phyloP scores from a whole-genome alignment of 2,888 invertebrate species.

The Pediacus dermestoides region DNA sequence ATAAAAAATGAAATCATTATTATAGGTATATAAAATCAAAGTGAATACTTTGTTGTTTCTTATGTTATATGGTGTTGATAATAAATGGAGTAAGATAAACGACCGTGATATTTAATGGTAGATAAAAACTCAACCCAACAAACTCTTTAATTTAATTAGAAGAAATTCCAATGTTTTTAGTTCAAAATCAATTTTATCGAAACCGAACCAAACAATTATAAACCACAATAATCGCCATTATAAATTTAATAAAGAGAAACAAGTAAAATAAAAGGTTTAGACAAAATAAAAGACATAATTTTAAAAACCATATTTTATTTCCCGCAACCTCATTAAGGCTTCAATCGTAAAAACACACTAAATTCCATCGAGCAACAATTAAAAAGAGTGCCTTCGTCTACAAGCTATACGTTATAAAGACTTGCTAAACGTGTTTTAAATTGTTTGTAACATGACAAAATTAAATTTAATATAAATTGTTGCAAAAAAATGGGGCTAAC shows the following conservation, averaged over 20 bases:
- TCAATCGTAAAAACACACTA: background rate
- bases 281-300: slow-evolving; percentile 1
- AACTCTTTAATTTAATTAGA: slow-evolving; percentile 1
- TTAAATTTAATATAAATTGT: no score
- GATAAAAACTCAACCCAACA: background rate
- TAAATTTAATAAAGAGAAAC: background rate
- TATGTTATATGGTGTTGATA: no score
- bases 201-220: slow-evolving; percentile 1
- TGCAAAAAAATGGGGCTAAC: no score
- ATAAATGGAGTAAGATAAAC: no score
- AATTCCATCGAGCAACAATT: slow-evolving; percentile 1
- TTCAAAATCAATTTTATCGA: background rate
- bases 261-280: no score
- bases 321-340: background rate
- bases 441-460: no score
- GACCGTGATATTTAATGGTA: background rate
- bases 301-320: slow-evolving; percentile 1
- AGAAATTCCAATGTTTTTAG: slow-evolving; percentile 1
- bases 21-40: no score
- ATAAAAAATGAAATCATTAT: no score
- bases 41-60: no score
- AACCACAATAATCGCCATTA: background rate
- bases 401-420: background rate
- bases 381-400: background rate
- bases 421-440: background rate